phyloP scores from a whole-genome alignment of 1,140 invertebrate genomes.

The Andrena cerasifolii region DNA sequence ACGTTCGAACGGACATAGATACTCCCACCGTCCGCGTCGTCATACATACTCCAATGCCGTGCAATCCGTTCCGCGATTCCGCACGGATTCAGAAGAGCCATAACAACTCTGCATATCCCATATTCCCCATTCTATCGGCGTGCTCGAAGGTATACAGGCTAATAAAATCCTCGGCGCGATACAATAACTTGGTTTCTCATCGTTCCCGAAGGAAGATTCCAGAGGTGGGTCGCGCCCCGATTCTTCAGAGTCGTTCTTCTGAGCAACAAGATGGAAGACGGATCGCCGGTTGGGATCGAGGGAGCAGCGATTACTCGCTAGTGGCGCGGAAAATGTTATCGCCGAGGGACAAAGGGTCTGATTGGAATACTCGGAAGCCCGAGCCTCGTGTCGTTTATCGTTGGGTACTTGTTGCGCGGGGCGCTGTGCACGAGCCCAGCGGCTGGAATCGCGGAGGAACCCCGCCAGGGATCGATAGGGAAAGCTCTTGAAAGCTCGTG shows the following conservation, averaged over 20 bases:
- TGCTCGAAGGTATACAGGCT: no score
- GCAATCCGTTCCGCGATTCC: no score
- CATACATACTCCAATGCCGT: constrained; percentile 1
- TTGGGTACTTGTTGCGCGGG: constrained; percentile 47
- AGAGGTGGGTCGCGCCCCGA: no score
- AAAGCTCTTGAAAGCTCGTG: neutral
- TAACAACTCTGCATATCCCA: no score
- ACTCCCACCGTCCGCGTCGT: neutral
- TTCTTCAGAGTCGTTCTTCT: neutral
- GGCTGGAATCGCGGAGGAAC: constrained; percentile 8
- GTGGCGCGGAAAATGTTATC: neutral
- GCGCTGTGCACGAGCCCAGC: constrained; percentile 28
- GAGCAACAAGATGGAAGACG: neutral
- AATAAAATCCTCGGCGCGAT: no score
- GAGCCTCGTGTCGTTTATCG: constrained; percentile 29
- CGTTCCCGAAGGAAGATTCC: no score
- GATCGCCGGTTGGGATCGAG: neutral
- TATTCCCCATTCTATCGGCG: no score
- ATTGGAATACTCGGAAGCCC: constrained; percentile 12
- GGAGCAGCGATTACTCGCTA: neutral
- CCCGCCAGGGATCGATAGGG: constrained; percentile 22
- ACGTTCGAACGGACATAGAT: neutral
- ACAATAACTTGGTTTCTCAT: no score
- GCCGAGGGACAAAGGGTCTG: neutral
- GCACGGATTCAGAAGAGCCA: no score